These are phyloP conservation scores for Petrocephalus microphthalmus DNA, from an alignment of 2,113 vertebrate species.

Conservation along the genomic window DNA sequence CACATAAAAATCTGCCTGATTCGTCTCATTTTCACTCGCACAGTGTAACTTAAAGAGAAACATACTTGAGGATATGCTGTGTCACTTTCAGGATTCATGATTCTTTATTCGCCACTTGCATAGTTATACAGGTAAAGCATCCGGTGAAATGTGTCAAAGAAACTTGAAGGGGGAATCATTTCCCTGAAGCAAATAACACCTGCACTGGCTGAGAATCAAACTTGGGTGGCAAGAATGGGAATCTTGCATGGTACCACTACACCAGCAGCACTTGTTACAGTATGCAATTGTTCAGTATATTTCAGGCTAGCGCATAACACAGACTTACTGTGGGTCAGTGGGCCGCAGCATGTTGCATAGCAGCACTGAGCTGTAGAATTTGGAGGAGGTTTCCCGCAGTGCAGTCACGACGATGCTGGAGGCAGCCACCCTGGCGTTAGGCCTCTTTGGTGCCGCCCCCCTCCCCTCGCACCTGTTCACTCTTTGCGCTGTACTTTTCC, in stretches of 20 bases:
- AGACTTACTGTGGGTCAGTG: not conserved
- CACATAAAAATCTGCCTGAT: not conserved
- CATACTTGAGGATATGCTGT: not conserved
- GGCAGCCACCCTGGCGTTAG: too few relatives aligned
- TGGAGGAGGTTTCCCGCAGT: not conserved
- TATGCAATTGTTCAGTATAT: not conserved
- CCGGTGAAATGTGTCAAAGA: too few relatives aligned
- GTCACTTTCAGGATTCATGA: not conserved
- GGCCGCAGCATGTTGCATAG: not conserved
- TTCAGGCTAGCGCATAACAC: not conserved
- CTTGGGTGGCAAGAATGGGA: too few relatives aligned
- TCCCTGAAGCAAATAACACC: too few relatives aligned
- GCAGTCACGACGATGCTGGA: too few relatives aligned
- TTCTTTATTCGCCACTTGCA: too few relatives aligned
- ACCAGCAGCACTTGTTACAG: not conserved
- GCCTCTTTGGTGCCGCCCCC: not conserved
- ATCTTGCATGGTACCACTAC: too few relatives aligned
- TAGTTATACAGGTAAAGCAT: too few relatives aligned
- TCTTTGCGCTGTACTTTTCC: not conserved
- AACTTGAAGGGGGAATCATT: too few relatives aligned
- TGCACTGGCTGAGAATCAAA: too few relatives aligned
- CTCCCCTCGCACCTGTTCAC: not conserved
- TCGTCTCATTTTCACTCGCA: not conserved
- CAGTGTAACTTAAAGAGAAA: not conserved
- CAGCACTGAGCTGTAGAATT: not conserved